These are phyloP conservation scores for Litocranius walleri DNA, from an alignment of 2,113 vertebrate genomes.

Conservation along the genomic window DNA sequence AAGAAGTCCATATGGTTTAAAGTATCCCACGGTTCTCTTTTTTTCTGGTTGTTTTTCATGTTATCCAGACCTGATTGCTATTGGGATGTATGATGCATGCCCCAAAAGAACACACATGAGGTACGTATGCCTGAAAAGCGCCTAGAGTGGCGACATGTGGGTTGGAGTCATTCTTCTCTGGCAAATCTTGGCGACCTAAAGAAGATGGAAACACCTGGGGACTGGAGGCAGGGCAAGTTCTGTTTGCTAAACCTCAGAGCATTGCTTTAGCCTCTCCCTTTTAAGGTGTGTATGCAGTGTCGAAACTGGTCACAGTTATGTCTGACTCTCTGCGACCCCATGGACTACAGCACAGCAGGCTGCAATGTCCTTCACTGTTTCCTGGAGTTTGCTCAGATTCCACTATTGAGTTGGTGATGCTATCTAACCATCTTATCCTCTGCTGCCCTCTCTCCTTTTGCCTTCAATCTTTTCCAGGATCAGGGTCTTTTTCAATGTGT, in stretches of 20 bases:
- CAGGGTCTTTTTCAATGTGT: not conserved
- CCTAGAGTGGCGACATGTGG: not conserved
- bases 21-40: not conserved
- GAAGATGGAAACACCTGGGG: not conserved
- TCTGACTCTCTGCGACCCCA: not conserved
- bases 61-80: not conserved
- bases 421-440: not conserved
- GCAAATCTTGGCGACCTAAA: not conserved
- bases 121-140: not conserved
- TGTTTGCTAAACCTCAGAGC: not conserved
- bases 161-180: not conserved
- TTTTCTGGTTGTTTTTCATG: not conserved
- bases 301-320: not conserved
- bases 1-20: not conserved
- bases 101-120: not conserved
- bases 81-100: not conserved
- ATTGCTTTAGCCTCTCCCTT: not conserved
- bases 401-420: not conserved
- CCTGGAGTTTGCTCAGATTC: not conserved
- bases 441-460: not conserved
- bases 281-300: not conserved
- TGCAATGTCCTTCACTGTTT: not conserved
- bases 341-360: not conserved
- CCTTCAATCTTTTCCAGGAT: not conserved
- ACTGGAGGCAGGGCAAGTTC: not conserved